Conservation (phyloP, 2,888 invertebrate species). For the Alcis repandata region DNA sequence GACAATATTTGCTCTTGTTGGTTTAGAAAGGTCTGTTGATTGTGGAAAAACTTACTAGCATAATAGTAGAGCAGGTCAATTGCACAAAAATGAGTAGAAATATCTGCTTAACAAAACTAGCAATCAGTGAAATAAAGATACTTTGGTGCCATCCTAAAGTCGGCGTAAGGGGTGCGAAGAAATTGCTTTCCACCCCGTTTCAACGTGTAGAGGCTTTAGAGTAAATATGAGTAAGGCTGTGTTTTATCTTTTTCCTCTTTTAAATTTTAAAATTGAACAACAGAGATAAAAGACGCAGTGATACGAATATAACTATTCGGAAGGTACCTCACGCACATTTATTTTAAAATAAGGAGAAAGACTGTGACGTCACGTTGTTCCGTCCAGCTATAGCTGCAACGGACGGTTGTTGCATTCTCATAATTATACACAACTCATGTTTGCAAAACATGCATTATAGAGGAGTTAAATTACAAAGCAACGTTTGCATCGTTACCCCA, state of each 20-base stretch:
- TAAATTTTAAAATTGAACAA: too few species aligned
- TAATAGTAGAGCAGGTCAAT: background rate
- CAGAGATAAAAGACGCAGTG: too few species aligned
- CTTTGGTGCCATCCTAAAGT: too few species aligned
- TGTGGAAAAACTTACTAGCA: background rate
- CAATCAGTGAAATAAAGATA: too few species aligned
- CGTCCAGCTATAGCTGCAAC: conserved; percentile 4
- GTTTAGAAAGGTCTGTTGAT: conserved; percentile 33
- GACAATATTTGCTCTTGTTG: conserved; percentile 37
- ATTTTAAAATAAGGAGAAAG: background rate
- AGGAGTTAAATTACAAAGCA: conserved; percentile 33
- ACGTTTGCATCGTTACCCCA: conserved; percentile 27
- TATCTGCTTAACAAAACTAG: too few species aligned
- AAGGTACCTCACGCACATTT: too few species aligned
- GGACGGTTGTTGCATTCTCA: conserved; percentile 19
- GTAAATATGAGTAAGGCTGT: too few species aligned
- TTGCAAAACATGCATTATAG: conserved; percentile 26
- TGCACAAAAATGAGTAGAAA: background rate
- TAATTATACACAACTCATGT: conserved; percentile 17
- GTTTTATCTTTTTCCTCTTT: too few species aligned
- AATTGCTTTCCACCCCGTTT: too few species aligned
- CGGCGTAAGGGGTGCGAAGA: too few species aligned
- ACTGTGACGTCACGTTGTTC: conserved; percentile 4
- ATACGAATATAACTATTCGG: too few species aligned
- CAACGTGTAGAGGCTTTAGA: too few species aligned